Percentiles rank a stretch among this genome's conserved stretches.
These are phyloP conservation scores for Lacerta agilis DNA, from an alignment of 2,797 vertebrate genomes.

Conservation along the genomic window DNA sequence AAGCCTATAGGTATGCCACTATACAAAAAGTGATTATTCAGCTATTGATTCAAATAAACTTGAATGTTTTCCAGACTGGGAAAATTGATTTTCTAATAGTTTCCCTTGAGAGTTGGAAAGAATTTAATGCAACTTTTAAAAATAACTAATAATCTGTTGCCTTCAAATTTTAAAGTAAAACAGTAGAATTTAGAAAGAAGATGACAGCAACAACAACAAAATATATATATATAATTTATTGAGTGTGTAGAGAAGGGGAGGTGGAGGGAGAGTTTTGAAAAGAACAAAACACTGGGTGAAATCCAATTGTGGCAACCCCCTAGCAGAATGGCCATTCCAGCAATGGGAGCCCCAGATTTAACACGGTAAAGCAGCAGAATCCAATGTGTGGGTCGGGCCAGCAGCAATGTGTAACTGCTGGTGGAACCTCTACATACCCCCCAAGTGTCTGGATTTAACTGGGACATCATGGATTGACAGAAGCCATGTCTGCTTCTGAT, in stretches of 20 bases:
- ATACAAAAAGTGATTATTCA: slow-evolving; percentile 86
- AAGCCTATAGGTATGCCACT: slow-evolving; percentile 77
- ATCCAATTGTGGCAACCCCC: background rate
- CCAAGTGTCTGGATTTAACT: no score
- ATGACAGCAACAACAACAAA: background rate
- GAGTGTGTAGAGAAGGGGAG: accelerated
- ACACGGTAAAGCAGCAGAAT: no score
- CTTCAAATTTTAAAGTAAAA: slow-evolving; percentile 46
- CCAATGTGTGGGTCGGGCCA: no score
- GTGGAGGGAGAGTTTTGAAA: accelerated
- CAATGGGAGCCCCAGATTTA: no score
- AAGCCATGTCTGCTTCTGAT: no score
- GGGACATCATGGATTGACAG: no score
- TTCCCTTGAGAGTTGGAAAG: slow-evolving; percentile 58
- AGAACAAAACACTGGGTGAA: background rate
- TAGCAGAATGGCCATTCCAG: no score
- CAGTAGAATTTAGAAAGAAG: slow-evolving; percentile 2
- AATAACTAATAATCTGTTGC: slow-evolving; percentile 46
- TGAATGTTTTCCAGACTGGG: slow-evolving; percentile 78
- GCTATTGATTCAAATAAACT: slow-evolving; percentile 83
- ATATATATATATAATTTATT: background rate
- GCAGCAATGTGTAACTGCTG: no score
- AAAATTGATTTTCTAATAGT: slow-evolving; percentile 81
- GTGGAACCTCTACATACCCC: no score
- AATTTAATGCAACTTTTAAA: slow-evolving; percentile 56